A percentile compares a stretch with the other conserved stretches of the same genome.
These are phyloP conservation scores for Euproctis similis DNA, from an alignment of 2,888 invertebrate species.

Conservation along the genomic window DNA sequence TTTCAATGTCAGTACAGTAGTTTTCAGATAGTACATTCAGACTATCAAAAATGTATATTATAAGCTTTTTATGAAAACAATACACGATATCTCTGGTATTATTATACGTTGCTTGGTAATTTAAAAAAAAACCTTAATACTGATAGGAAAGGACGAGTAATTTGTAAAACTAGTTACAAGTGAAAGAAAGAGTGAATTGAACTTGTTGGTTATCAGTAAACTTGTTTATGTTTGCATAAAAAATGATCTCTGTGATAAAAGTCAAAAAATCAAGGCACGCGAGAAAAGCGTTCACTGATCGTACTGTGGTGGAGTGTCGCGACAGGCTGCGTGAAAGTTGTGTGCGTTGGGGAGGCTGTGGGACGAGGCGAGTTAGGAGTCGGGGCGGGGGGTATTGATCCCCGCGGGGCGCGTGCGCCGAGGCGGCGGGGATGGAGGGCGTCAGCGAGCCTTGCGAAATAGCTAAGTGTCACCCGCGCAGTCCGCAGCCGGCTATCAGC, in stretches of 20 bases:
- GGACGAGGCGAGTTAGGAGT: conserved; percentile 47
- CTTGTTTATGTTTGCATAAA: no score
- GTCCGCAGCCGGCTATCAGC: conserved; percentile 66
- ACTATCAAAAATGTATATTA: no score
- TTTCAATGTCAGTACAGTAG: no score
- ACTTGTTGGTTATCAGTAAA: no score
- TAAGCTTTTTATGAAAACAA: no score
- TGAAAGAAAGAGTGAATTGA: no score
- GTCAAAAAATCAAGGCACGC: conserved; percentile 45
- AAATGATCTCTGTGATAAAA: conserved; percentile 1
- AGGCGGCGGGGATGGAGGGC: conserved; percentile 43
- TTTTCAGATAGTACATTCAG: no score
- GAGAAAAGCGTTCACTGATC: conserved; percentile 25
- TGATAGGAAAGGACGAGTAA: no score
- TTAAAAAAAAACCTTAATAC: no score
- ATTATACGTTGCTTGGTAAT: no score
- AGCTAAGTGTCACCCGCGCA: conserved; percentile 52
- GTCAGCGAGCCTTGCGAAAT: conserved; percentile 42
- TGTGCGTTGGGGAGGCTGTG: conserved; percentile 35
- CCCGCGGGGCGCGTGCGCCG: conserved; percentile 63
- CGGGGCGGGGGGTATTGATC: conserved; percentile 72
- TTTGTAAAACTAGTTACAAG: no score
- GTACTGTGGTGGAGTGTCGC: conserved; percentile 33
- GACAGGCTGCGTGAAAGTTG: conserved; percentile 23
- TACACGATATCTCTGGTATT: no score